These are phyloP conservation scores for Micrastur ruficollis DNA, from an alignment of 2,797 vertebrate genomes.

Conservation along the genomic window DNA sequence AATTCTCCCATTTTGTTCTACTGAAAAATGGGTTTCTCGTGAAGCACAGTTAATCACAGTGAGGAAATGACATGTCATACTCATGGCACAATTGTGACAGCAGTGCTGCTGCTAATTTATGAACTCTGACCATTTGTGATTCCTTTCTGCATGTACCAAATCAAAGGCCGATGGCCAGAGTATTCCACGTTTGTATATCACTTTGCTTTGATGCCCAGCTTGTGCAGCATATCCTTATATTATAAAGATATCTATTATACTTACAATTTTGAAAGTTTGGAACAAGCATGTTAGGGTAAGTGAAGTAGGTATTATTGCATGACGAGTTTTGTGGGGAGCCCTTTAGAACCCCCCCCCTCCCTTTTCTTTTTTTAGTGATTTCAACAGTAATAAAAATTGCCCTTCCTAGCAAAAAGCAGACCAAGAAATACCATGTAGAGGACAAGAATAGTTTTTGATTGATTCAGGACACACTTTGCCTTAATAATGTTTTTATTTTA, in stretches of 20 bases:
- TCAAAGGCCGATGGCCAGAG: background rate
- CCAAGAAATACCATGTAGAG: background rate
- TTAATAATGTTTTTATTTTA: background rate
- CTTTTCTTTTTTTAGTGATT: background rate
- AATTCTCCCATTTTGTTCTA: background rate
- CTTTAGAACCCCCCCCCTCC: background rate
- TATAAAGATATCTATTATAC: background rate
- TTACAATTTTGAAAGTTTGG: background rate
- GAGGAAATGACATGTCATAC: background rate
- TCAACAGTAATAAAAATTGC: background rate
- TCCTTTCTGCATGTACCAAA: background rate
- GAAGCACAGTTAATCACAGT: background rate
- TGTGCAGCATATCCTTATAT: background rate
- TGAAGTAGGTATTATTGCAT: background rate
- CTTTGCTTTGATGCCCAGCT: background rate
- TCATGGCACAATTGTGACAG: background rate
- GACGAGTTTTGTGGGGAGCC: background rate
- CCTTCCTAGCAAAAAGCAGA: background rate
- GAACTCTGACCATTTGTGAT: background rate
- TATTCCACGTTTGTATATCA: background rate
- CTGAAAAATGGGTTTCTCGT: slow-evolving; percentile 16
- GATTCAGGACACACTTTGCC: background rate
- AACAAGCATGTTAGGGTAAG: background rate
- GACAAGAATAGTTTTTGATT: background rate
- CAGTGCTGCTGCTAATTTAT: background rate